Percentiles rank a stretch among this genome's conserved stretches.
phyloP scores from a whole-genome alignment of 2,113 vertebrate genomes.

The Sinocyclocheilus maitianheensis region DNA sequence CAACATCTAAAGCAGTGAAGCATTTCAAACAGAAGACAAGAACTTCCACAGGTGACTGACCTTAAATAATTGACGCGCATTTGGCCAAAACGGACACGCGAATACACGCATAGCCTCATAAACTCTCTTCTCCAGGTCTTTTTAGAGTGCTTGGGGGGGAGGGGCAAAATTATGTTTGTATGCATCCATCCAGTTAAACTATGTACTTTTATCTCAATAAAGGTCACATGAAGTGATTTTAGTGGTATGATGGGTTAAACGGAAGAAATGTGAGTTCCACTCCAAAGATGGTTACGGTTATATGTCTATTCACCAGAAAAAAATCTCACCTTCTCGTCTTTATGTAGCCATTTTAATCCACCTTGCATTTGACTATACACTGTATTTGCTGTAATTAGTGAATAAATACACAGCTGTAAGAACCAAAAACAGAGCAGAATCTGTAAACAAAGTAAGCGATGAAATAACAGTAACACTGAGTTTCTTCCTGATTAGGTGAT shows the following conservation, averaged over 20 bases:
- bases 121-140: not conserved
- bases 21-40: not conserved
- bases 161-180: not conserved
- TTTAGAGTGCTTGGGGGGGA: not conserved
- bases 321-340: not conserved
- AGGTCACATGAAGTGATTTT: not conserved
- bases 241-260: not conserved
- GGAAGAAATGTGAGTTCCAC: not conserved
- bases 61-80: not conserved
- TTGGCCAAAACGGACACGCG: not conserved
- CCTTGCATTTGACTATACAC: constrained; percentile 12
- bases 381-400: constrained; percentile 17
- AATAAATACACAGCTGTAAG: constrained; percentile 32
- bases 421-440: constrained; percentile 28
- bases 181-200: not conserved
- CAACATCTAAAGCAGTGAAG: constrained; percentile 20
- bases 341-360: not conserved
- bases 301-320: not conserved
- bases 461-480: not conserved
- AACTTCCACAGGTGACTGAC: constrained; percentile 7
- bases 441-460: not conserved
- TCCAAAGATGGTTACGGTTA: not conserved
- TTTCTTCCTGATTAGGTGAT: constrained; percentile 36
- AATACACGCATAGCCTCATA: not conserved
- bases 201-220: not conserved